phyloP scores from a whole-genome alignment of 2,113 vertebrate species.

The Rousettus leschenaultii region DNA sequence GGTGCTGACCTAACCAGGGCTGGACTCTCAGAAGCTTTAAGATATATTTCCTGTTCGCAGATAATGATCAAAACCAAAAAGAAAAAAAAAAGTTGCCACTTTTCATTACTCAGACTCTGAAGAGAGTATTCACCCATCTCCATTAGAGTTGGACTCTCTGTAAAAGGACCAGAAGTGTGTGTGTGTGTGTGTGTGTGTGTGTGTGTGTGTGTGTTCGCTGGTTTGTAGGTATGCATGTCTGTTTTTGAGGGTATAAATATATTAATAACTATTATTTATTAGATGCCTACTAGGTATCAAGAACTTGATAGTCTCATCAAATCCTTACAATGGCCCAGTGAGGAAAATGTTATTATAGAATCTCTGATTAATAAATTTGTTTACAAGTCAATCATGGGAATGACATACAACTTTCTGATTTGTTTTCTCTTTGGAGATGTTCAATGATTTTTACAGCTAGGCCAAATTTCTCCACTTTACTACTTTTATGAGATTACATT shows the following conservation, averaged over 20 bases:
- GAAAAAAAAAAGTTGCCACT: not conserved
- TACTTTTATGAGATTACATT: conserved; percentile 30
- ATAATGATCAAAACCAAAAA: not conserved
- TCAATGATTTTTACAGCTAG: not conserved
- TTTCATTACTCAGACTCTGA: not conserved
- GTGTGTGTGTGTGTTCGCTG: not conserved
- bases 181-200: too few species aligned
- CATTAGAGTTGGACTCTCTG: not conserved
- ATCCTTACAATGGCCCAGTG: not conserved
- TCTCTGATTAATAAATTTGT: not conserved
- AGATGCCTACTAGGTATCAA: not conserved
- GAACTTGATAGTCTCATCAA: not conserved
- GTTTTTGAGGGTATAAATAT: not conserved
- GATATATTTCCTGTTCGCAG: not conserved
- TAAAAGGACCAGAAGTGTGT: not conserved
- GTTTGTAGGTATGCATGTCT: not conserved
- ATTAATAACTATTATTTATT: not conserved
- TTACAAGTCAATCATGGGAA: not conserved
- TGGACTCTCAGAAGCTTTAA: not conserved
- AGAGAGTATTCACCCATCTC: not conserved
- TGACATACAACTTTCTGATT: not conserved
- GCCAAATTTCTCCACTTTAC: not conserved
- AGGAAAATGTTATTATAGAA: not conserved
- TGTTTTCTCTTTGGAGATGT: not conserved
- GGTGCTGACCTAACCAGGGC: not conserved